Evolutionary conservation across 2,113 vertebrate genomes (phyloP), one percentile per base, ranked within the genome.

Genomic region (Malurus alboscapulatus): DNA sequence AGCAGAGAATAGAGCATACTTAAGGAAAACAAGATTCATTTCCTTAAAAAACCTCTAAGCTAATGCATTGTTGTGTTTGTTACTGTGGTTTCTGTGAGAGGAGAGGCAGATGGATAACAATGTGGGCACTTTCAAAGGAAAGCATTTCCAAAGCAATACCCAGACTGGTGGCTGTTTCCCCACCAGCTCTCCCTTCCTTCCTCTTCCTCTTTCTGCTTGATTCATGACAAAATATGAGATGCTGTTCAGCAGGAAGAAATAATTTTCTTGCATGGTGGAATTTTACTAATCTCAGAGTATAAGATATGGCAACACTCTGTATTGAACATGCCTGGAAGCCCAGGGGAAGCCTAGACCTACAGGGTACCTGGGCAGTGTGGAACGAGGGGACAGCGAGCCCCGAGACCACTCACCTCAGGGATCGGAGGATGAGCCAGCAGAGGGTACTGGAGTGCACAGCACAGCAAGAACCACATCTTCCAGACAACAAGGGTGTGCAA

Each of bases 11-110:
- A 25, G 29, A 93, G 40, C 47, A 48, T 29, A 74, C 71, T 83
- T 87, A 91, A 94, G 42, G 71, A 93, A 96, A 94, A 92, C 34
- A 90, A 88, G 62, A 91, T 76, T 89, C 15, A 89, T 89, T 94
- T 87, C 71, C 55, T 88, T 89, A 67, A 93, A 93, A 95, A 91
- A 77, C 16, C 74, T 87, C 74, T 62, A 66, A 94, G 67, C 25
- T 91, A 89, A 74, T 91, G 67, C 50, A 87, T 59, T 88, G 67
- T 79, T 93, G 44, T 86, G 24, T 57, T 93, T 79, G 66, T 66
- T 87, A 62, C 38, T 80, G 89, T 77, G 54, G 77, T 91, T 95
- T 91, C 91, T 32, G 14, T 82, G 54, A 92, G 62, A 92, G 69
- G 20, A 75, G 50, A 91, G 62, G 54, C 72, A 82, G 58, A 58